Conservation (phyloP, 2,797 vertebrate species). For the Crax fasciolata region DNA sequence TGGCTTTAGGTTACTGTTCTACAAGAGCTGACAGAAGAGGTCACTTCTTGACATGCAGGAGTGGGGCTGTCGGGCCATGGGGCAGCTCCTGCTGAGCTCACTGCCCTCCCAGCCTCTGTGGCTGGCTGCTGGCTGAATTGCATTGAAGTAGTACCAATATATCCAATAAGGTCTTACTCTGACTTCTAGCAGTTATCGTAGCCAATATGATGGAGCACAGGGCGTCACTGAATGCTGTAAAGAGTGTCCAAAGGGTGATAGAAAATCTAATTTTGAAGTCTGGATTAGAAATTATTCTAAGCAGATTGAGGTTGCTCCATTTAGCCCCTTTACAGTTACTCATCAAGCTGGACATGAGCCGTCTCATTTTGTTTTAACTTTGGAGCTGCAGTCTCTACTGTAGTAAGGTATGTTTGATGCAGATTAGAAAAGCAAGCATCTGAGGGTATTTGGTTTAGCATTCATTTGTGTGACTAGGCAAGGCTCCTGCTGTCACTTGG, state of each 20-base stretch:
- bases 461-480: not conserved
- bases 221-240: not conserved
- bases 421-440: not conserved
- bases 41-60: fast-evolving
- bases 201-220: fast-evolving
- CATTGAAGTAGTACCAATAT: not conserved
- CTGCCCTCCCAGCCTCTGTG: not conserved
- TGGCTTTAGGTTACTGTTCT: not conserved
- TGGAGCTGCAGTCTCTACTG: not conserved
- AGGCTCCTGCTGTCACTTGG: not conserved
- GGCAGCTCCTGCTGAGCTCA: not conserved
- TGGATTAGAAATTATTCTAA: not conserved
- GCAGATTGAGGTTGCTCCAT: not conserved
- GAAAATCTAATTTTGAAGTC: not conserved
- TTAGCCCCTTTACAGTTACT: not conserved
- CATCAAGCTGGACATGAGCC: not conserved
- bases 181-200: not conserved
- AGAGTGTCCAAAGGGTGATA: not conserved
- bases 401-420: not conserved
- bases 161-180: not conserved
- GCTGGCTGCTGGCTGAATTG: not conserved
- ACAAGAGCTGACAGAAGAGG: not conserved
- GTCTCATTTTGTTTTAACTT: not conserved
- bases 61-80: not conserved
- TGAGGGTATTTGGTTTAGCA: not conserved